These are phyloP conservation scores for Drosophila arizonae DNA, from an alignment of 1,140 invertebrate species.

Conservation along the genomic window DNA sequence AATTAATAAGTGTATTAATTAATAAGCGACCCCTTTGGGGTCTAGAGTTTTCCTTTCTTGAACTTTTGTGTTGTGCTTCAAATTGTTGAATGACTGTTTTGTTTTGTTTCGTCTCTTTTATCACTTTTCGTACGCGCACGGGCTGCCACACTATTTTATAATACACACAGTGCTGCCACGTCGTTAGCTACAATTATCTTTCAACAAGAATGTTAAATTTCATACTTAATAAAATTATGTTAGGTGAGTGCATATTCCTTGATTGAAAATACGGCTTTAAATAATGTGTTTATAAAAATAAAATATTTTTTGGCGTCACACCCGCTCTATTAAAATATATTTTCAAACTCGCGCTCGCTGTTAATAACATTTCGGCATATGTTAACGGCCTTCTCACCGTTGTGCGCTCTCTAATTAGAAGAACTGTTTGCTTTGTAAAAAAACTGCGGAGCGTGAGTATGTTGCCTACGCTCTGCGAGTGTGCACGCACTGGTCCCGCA, in stretches of 20 bases:
- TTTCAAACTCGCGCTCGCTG: slow-evolving; percentile 6
- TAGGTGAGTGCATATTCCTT: background rate
- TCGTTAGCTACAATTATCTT: background rate
- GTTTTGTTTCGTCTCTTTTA: slow-evolving; percentile 51
- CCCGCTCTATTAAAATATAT: no score
- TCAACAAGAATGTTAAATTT: background rate
- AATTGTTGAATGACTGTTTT: slow-evolving; percentile 59
- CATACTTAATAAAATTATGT: background rate
- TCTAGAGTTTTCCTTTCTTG: slow-evolving; percentile 24
- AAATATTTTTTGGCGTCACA: no score
- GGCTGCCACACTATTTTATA: slow-evolving; percentile 13
- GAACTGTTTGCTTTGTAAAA: background rate
- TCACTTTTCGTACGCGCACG: slow-evolving; percentile 26
- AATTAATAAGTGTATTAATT: slow-evolving; percentile 30
- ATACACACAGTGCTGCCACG: background rate
- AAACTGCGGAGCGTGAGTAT: slow-evolving; percentile 12
- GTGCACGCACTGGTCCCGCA: slow-evolving; percentile 7
- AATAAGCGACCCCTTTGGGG: slow-evolving; percentile 26
- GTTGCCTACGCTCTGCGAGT: slow-evolving; percentile 25
- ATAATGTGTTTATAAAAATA: no score
- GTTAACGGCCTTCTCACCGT: background rate
- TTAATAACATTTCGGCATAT: background rate
- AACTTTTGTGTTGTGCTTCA: slow-evolving; percentile 56
- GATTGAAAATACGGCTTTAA: no score
- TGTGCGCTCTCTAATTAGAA: background rate